Percentiles rank a stretch among this genome's conserved stretches.
Evolutionary conservation across 92 coral and sea anemone species (phyloP).

Genomic region (Palythoa caribaeorum): DNA sequence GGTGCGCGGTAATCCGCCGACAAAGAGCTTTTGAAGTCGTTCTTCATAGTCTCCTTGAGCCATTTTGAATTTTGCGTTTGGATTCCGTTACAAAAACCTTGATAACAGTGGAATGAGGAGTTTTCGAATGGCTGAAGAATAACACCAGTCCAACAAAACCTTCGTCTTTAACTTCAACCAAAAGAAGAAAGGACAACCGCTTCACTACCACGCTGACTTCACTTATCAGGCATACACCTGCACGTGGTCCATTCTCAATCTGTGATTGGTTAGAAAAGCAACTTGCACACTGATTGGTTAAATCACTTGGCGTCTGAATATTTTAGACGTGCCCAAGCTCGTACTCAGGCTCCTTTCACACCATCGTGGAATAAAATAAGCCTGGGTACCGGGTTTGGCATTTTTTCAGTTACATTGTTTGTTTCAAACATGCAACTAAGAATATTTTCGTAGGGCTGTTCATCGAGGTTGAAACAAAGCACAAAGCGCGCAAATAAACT

Average conservation of each 20-base stretch:
- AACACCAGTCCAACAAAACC: background rate
- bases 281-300: constrained; percentile 28
- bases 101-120: background rate
- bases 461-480: too few species aligned
- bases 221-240: constrained; percentile 14
- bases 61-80: constrained; percentile 20
- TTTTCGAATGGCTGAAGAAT: background rate
- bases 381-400: too few species aligned
- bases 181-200: background rate
- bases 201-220: constrained; percentile 6
- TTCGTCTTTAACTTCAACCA: background rate
- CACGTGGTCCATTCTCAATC: constrained; percentile 27
- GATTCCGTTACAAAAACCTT: background rate
- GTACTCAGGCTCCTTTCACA: background rate
- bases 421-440: background rate
- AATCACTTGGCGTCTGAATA: background rate
- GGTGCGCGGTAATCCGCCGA: constrained; percentile 87
- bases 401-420: background rate
- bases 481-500: too few species aligned
- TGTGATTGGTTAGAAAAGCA: background rate
- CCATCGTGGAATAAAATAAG: too few species aligned
- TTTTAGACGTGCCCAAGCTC: background rate
- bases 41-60: constrained; percentile 53
- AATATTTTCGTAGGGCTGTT: too few species aligned
- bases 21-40: constrained; percentile 85